phyloP scores from a whole-genome alignment of 1,140 invertebrate genomes.

The Listronotus oregonensis region DNA sequence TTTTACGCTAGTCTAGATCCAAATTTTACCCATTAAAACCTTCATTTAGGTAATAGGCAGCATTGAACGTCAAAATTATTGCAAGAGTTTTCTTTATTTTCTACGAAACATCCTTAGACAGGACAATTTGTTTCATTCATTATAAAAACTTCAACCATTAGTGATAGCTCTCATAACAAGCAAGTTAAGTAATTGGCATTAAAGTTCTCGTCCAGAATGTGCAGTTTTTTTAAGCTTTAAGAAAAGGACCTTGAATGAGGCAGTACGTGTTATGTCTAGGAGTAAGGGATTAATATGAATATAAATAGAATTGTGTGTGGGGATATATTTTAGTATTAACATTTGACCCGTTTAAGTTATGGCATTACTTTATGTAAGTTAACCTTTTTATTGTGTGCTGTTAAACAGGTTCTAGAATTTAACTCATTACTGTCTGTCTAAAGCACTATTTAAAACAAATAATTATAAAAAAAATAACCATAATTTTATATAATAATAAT shows the following conservation, averaged over 20 bases:
- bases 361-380: conserved; percentile 7
- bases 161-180: background rate
- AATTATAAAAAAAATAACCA: too few relatives aligned
- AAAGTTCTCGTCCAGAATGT: conserved; percentile 1
- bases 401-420: too few relatives aligned
- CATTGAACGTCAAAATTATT: too few relatives aligned
- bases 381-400: background rate
- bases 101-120: background rate
- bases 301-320: conserved; percentile 2
- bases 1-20: too few relatives aligned
- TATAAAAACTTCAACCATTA: background rate
- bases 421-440: too few relatives aligned
- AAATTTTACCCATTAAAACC: too few relatives aligned
- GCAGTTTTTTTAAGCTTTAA: background rate
- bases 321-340: background rate
- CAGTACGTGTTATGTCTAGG: background rate
- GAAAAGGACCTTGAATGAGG: background rate
- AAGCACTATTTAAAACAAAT: too few relatives aligned
- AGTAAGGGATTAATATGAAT: conserved; percentile 7
- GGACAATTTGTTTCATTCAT: background rate
- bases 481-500: too few relatives aligned
- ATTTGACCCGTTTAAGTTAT: background rate
- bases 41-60: too few relatives aligned
- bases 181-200: background rate
- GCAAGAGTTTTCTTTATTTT: background rate